Evolutionary conservation across 1,140 invertebrate genomes (phyloP), one percentile per base, ranked within the genome.

Genomic region (Saccostrea echinata): DNA sequence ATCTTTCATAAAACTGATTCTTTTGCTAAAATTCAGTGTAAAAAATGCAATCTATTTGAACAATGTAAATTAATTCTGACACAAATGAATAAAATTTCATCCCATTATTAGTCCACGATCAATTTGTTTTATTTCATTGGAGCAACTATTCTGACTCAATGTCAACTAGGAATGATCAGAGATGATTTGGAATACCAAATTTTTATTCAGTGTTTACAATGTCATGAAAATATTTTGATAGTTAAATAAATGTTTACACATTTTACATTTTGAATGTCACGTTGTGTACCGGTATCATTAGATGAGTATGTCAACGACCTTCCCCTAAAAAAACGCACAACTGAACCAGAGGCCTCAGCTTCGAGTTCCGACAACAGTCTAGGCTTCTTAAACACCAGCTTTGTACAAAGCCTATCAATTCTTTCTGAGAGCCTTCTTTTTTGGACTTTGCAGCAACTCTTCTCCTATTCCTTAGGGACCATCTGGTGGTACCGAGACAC

Each of bases 281-380:
- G 27, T 71, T 24, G 27, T 76, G 27, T 76, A 76, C 68, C 68
- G 68, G 68, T 76, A 76, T 76, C 68, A 76, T 76, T 6, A 76
- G 6, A 76, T 76, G 68, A 76, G 68, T 76, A 76, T 76, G 30
- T 76, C 68, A 30, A 76, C 68, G 30, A 30, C 24, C 24, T 64
- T 76, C 33, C 24, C 68, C 9, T 2, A 33, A 76, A 9, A 24
- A 76, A 27, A 8, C 27, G 27, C 68, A 76, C 68, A 18, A 76
- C 68, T 16, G 27, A 76, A 76, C 27, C 68, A 24, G 13, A 33
- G 30, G 3, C 27, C 68, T 16, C 27, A 12, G 16, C 27, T 0
- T 27, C 3, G 68, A 76, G 68, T 16, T 16, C 9, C 27, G 0
- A 11, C 3, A 3, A 11, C 68, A 16, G 68, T 16, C 24, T 76